Conservation (phyloP, 2,797 vertebrate species). For the Ficedula albicollis region DNA sequence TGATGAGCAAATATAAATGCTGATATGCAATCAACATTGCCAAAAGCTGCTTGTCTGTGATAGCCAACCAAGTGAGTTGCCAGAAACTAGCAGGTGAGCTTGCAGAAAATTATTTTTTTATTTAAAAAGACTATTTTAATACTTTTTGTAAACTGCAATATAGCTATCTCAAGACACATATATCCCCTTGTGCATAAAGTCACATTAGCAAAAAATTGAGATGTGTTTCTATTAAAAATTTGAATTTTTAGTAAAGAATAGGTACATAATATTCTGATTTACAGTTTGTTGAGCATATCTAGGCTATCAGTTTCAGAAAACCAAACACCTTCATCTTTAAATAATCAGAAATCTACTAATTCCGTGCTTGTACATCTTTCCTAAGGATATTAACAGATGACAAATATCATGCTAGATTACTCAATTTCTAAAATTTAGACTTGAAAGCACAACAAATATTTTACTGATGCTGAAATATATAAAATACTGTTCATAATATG, state of each 20-base stretch:
- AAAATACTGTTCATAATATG: not conserved
- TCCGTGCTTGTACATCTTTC: not conserved
- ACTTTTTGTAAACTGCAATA: not conserved
- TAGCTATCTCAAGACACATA: not conserved
- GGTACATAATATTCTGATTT: not conserved
- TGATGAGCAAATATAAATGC: not conserved
- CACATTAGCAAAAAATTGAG: not conserved
- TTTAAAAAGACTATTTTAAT: not conserved
- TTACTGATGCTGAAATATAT: not conserved
- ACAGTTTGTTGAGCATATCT: not conserved
- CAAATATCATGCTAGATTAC: not conserved
- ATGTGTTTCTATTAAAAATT: not conserved
- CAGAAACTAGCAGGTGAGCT: not conserved
- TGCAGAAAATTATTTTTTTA: not conserved
- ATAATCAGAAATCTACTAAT: not conserved
- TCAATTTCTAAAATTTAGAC: not conserved
- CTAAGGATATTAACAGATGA: not conserved
- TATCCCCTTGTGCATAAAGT: not conserved
- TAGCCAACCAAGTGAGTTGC: not conserved
- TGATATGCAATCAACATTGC: not conserved
- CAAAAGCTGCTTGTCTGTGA: not conserved
- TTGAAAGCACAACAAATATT: not conserved
- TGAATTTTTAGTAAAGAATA: not conserved
- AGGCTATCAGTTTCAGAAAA: not conserved
- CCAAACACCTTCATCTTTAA: not conserved